Evolutionary conservation across 37 sponge, comb jelly and placozoan species (phyloP).

Genomic region (Cliona cf. orientalis): DNA sequence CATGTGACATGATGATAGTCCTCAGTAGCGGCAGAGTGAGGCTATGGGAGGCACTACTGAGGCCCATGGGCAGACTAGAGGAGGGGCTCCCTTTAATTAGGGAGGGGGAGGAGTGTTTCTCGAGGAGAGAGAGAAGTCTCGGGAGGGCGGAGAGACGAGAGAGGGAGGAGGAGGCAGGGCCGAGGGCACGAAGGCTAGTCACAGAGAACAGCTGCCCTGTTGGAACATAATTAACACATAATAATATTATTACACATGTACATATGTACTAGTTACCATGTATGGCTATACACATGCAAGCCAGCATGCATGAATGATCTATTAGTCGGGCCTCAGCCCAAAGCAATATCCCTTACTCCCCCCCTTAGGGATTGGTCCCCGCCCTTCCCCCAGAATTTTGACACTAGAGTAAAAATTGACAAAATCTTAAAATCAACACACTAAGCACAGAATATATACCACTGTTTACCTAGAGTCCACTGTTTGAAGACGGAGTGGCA

Average conservation of each 20-base stretch:
- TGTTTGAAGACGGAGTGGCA: conserved; percentile 20
- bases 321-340: no score
- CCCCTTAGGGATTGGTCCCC: no score
- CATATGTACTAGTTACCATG: no score
- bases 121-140: neutral
- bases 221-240: no score
- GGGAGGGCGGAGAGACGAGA: conserved; percentile 5
- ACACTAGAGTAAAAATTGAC: no score
- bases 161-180: neutral
- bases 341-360: no score
- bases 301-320: no score
- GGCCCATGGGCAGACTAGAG: conserved; percentile 6
- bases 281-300: no score
- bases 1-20: conserved; percentile 12
- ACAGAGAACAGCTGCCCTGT: conserved; percentile 28
- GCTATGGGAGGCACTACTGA: neutral
- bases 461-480: conserved; percentile 29
- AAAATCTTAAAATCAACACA: no score
- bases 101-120: conserved; percentile 1
- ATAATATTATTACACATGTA: no score
- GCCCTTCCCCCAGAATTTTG: no score
- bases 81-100: neutral
- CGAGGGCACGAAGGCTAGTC: conserved; percentile 7
- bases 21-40: conserved; percentile 37
- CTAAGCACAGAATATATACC: neutral